phyloP scores from a whole-genome alignment of 2,888 invertebrate species.

The Acronicta alni region DNA sequence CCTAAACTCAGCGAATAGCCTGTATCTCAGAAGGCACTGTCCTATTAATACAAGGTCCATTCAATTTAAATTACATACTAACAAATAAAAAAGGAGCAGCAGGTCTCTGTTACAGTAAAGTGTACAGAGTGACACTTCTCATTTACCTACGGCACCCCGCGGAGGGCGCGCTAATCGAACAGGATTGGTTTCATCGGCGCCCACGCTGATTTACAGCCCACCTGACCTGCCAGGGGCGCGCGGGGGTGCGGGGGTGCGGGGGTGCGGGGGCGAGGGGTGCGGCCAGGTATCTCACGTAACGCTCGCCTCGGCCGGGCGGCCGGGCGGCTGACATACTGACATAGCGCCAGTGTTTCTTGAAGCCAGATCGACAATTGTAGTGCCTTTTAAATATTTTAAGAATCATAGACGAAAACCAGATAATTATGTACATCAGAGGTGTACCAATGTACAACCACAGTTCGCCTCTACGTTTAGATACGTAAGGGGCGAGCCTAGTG shows the following conservation, averaged over 20 bases:
- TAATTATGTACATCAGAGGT: too few species aligned
- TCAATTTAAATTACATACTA: too few species aligned
- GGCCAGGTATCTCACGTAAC: conserved; percentile 20
- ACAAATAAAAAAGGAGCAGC: too few species aligned
- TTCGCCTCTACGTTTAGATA: too few species aligned
- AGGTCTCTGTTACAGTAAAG: background rate
- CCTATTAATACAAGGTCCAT: too few species aligned
- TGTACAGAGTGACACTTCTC: conserved; percentile 12
- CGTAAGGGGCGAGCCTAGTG: too few species aligned
- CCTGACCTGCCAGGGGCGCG: conserved; percentile 37
- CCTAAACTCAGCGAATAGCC: too few species aligned
- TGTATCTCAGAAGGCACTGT: too few species aligned
- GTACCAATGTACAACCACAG: too few species aligned
- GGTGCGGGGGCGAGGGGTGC: background rate
- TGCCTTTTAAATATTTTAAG: too few species aligned
- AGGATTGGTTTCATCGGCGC: conserved; percentile 65
- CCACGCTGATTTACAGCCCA: conserved; percentile 65
- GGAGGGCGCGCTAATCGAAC: conserved; percentile 65
- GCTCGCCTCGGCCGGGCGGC: conserved; percentile 6
- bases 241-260: background rate
- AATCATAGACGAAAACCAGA: too few species aligned
- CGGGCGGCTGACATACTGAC: background rate
- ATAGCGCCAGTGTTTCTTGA: background rate
- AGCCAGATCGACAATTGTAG: conserved; percentile 11
- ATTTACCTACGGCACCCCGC: background rate